Conservation (phyloP, 1,140 invertebrate species). For the Trachelipus rathkii region DNA sequence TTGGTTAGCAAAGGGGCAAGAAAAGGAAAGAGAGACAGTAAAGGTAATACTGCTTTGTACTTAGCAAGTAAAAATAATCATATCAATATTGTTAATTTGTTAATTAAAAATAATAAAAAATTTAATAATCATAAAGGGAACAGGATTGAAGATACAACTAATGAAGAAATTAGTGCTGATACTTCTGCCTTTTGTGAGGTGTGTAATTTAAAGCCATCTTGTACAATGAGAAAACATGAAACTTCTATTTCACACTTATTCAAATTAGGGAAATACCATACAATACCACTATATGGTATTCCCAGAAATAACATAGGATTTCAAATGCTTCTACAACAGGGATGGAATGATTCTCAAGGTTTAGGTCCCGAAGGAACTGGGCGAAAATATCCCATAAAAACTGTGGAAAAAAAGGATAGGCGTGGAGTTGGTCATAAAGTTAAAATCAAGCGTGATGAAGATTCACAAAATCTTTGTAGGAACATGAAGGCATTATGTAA, state of each 20-base stretch:
- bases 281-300: conserved; percentile 51
- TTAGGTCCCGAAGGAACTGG: conserved; percentile 69
- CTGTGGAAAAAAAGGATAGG: conserved; percentile 67
- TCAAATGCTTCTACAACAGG: conserved; percentile 69
- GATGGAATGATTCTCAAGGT: conserved; percentile 72
- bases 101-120: neutral
- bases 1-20: neutral
- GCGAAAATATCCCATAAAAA: conserved; percentile 72
- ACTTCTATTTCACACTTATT: neutral
- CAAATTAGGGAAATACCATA: neutral
- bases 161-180: neutral
- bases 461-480: conserved; percentile 50
- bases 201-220: neutral
- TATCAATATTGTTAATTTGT: neutral
- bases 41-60: neutral
- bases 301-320: conserved; percentile 70
- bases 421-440: conserved; percentile 63
- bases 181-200: neutral
- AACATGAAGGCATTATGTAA: conserved; percentile 45
- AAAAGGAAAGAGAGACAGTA: neutral
- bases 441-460: conserved; percentile 54
- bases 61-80: conserved; percentile 3
- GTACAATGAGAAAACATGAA: neutral
- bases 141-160: neutral
- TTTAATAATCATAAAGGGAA: no score